These are phyloP conservation scores for Lymantria dispar DNA, from an alignment of 2,888 invertebrate species.

Conservation along the genomic window DNA sequence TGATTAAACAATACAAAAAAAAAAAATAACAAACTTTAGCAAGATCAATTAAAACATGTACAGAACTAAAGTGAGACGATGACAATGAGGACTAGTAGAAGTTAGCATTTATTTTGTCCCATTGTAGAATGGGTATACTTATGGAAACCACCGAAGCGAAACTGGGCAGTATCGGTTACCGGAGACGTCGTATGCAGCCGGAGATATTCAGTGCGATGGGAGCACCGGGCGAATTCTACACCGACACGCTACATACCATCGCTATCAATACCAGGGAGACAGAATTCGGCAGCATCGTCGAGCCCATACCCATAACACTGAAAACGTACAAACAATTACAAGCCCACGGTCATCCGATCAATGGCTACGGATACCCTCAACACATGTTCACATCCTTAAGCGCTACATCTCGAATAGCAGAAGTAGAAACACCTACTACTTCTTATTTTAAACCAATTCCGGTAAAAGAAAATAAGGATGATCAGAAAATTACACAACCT, in stretches of 20 bases:
- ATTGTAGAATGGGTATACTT: constrained; percentile 78
- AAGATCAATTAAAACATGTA: constrained; percentile 35
- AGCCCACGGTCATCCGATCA: constrained; percentile 44
- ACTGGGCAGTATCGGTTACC: constrained; percentile 65
- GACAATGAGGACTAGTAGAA: constrained; percentile 49
- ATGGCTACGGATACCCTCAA: constrained; percentile 54
- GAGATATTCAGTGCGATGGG: constrained; percentile 65
- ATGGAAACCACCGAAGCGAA: constrained; percentile 75
- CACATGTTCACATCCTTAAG: constrained; percentile 47
- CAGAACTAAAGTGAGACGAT: constrained; percentile 47
- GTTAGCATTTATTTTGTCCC: constrained; percentile 50
- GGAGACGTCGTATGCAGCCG: constrained; percentile 50
- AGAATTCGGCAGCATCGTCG: constrained; percentile 68
- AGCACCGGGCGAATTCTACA: constrained; percentile 59
- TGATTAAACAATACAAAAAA: constrained; percentile 17
- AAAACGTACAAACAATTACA: constrained; percentile 62
- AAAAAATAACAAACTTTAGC: constrained; percentile 17
- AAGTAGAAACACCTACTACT: constrained; percentile 46
- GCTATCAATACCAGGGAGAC: constrained; percentile 71
- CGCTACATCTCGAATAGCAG: constrained; percentile 42
- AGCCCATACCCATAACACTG: constrained; percentile 67
- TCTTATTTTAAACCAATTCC: constrained; percentile 45
- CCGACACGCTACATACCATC: constrained; percentile 65
- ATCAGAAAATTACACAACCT: constrained; percentile 59
- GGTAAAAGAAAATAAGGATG: constrained; percentile 47